phyloP scores from a whole-genome alignment of 2,888 invertebrate genomes.

The Drosophila quasianomalipes region DNA sequence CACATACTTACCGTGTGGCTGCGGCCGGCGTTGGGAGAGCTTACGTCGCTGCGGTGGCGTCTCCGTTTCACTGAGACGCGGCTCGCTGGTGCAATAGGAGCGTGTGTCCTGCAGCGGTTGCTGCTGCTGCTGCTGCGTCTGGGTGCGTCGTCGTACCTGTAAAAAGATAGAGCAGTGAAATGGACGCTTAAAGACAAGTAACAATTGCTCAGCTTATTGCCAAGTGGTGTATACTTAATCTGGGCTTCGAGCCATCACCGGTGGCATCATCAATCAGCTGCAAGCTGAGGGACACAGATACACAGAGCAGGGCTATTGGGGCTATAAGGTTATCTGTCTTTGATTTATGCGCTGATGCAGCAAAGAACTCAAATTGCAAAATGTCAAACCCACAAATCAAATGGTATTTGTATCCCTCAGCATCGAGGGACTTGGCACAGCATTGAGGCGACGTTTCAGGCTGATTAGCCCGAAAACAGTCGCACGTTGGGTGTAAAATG shows the following conservation, averaged over 20 bases:
- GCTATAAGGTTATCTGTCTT: constrained; percentile 17
- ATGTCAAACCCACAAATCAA: constrained; percentile 68
- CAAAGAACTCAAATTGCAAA: constrained; percentile 72
- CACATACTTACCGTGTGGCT: constrained; percentile 82
- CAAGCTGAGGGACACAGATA: not conserved
- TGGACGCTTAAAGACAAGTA: constrained; percentile 10
- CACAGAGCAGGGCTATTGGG: not conserved
- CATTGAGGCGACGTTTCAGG: constrained; percentile 28
- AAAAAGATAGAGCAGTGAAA: not conserved
- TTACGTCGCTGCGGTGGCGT: constrained; percentile 87
- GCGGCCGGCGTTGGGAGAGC: constrained; percentile 84
- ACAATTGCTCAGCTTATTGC: constrained; percentile 20
- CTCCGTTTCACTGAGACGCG: constrained; percentile 88
- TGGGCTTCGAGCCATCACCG: constrained; percentile 17
- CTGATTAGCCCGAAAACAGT: constrained; percentile 32
- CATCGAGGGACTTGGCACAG: constrained; percentile 44
- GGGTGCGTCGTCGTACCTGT: constrained; percentile 84
- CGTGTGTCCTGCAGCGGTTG: constrained; percentile 85
- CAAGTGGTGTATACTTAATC: constrained; percentile 48
- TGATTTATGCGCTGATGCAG: constrained; percentile 65
- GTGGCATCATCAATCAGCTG: constrained; percentile 43
- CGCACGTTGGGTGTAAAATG: constrained; percentile 44
- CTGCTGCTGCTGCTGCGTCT: constrained; percentile 83
- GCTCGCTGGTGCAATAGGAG: constrained; percentile 88
- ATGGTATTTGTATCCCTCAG: constrained; percentile 62